Evolutionary conservation across 2,797 vertebrate genomes (phyloP), one percentile per base, ranked within the genome.

Genomic region (Chromobotia macracanthus): DNA sequence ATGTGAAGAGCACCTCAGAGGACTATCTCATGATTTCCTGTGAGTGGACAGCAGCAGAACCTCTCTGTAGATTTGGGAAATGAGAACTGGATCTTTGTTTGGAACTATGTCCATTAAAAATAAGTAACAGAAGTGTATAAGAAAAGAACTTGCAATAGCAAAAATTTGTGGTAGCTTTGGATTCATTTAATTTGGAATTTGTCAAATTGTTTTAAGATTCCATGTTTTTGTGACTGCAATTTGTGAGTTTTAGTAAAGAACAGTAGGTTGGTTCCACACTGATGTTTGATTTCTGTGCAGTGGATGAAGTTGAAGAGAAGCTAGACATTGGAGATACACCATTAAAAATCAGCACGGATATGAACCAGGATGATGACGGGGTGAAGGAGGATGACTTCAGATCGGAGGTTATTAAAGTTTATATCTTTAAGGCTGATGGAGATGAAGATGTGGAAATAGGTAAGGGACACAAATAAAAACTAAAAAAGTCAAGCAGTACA

Each of bases 21-120:
- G 97, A 99, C 94, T 99, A 99, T 90, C 94, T 99, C 87, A 99
- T 99, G 98, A 99, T 99, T 89, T 99, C 97, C 81, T 92, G 98
- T 96, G 93, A 96, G 95, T 93, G 83, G 84, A 86, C 76, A 31
- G 16, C 18, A 35, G 19, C 46, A 23, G 70, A 58, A 61, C 16
- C 41, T 21, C 46, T 66, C 28, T 35, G 60, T 63, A 63, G 60
- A 25, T 31, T 63, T 31, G 60, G 60, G 7, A 63, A 35, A 31
- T 31, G 28, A 63, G 15, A 63, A 10, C 25, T 25, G 28, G 60
- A 18, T 63, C 28, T 25, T 23, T 31, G 15, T 35, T 35, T 23
- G 31, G 16, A 61, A 61, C 19, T 8, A 10, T 55, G n/a, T 55
- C 19, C 21, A 23, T 31, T 3, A 16, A 9, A 55, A 19, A 10